Evolutionary conservation across 2,888 invertebrate genomes (phyloP), one percentile per base, ranked within the genome.

Genomic region (Cephus rjabovi): DNA sequence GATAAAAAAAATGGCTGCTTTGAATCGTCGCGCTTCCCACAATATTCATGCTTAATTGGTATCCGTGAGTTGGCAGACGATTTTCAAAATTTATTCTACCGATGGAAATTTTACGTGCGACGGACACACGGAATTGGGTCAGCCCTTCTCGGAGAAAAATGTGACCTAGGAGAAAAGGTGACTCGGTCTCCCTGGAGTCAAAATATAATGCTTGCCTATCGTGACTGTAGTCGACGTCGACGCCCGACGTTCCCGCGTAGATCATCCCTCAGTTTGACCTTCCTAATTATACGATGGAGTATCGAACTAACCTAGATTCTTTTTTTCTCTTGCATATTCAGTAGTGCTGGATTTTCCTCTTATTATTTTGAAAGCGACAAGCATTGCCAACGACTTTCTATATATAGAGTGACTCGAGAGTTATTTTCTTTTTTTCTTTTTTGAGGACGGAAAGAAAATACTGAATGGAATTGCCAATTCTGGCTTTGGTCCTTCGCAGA

Each of bases 61-160:
- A 2, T 71, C 30, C 12, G 31, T 30, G 11, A 34, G 34, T 34
- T 34, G 30, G 74, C 69, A 68, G 69, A n/a, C 79, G 76, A 78
- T 79, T 79, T 84, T 77, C 79, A 83, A 84, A 83, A 83, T 83
- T 84, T 78, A 84, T 82, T 78, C 79, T 75, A 77, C 70, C 79
- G 80, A 34, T 35, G 15, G 34, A 35, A 30, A 12, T 30, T 30
- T 33, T 4, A 34, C 23, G n/a, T 79, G 82, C 70, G 79, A 81
- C 82, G 80, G 78, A 81, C 78, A 75, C 77, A 76, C 81, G 73
- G 70, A 84, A 84, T 78, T 83, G 80, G 84, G 84, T 84, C 84
- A 84, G 79, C 73, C 79, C 76, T 76, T 82, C 78, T 83, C 84
- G 81, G 80, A 84, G 84, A 80, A 77, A 2, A 81, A 80, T 73